Conservation (phyloP, 1,140 invertebrate genomes). For the Bombus vancouverensis region DNA sequence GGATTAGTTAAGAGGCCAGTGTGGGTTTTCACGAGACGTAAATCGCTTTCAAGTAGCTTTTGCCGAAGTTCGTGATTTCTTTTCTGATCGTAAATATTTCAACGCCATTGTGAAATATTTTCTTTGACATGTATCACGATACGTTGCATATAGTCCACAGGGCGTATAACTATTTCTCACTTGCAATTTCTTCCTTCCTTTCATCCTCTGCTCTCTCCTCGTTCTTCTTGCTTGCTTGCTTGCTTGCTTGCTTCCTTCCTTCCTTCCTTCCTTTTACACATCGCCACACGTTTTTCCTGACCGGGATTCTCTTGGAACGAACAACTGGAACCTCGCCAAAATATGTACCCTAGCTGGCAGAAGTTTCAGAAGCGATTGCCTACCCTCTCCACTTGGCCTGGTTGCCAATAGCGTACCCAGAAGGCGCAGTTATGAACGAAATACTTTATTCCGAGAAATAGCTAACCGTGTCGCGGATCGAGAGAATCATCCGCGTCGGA, state of each 20-base stretch:
- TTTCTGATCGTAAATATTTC: too few species aligned
- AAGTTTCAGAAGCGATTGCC: slow-evolving; percentile 66
- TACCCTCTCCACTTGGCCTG: slow-evolving; percentile 23
- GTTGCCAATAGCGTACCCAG: slow-evolving; percentile 29
- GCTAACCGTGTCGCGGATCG: neutral
- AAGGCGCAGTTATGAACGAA: slow-evolving; percentile 33
- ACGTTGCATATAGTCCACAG: too few species aligned
- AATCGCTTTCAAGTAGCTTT: too few species aligned
- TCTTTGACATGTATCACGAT: too few species aligned
- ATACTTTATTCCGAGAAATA: slow-evolving; percentile 49
- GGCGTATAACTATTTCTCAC: too few species aligned
- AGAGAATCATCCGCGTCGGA: neutral
- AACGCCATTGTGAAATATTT: too few species aligned
- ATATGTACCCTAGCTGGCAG: slow-evolving; percentile 42
- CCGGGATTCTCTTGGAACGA: slow-evolving; percentile 50
- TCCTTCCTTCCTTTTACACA: neutral
- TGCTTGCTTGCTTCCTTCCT: too few species aligned
- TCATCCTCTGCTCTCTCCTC: neutral
- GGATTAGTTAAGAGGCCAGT: too few species aligned
- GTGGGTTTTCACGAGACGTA: too few species aligned
- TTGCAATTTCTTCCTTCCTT: neutral
- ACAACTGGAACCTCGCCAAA: slow-evolving; percentile 70
- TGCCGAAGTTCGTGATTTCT: too few species aligned
- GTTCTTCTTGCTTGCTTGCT: neutral
- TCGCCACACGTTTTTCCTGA: slow-evolving; percentile 15